Evolutionary conservation across 1,140 invertebrate species (phyloP).

Genomic region (Dendroctonus valens): DNA sequence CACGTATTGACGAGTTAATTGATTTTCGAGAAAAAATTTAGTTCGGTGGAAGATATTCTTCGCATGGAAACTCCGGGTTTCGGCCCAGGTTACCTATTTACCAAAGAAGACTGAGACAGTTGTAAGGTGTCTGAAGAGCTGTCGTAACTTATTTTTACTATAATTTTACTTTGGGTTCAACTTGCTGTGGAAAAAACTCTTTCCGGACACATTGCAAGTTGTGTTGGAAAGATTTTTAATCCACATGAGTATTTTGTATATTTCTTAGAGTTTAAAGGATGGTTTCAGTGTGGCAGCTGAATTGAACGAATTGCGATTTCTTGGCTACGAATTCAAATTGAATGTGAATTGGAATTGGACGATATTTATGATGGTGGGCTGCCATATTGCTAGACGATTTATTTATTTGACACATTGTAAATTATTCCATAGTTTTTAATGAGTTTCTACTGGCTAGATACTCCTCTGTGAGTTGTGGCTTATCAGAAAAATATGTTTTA

Average conservation of each 20-base stretch:
- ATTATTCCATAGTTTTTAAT: slow-evolving; percentile 44
- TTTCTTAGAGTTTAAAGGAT: too few relatives aligned
- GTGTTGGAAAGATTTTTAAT: too few relatives aligned
- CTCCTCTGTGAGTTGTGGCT: slow-evolving; percentile 21
- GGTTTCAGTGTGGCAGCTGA: too few relatives aligned
- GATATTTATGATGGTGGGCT: slow-evolving; percentile 4
- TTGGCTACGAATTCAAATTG: too few relatives aligned
- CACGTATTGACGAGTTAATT: slow-evolving; percentile 32
- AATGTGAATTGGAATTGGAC: too few relatives aligned
- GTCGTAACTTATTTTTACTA: slow-evolving; percentile 45
- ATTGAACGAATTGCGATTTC: too few relatives aligned
- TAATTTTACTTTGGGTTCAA: slow-evolving; percentile 13
- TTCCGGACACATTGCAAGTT: too few relatives aligned
- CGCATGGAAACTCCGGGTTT: slow-evolving; percentile 34
- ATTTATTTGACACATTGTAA: slow-evolving; percentile 39
- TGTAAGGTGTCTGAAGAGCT: slow-evolving; percentile 39
- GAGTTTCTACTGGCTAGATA: slow-evolving; percentile 40
- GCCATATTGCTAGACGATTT: slow-evolving; percentile 34
- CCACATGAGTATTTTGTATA: too few relatives aligned
- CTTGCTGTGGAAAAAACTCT: too few relatives aligned
- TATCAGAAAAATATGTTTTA: slow-evolving; percentile 1
- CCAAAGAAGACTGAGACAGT: slow-evolving; percentile 50
- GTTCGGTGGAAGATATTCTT: slow-evolving; percentile 13
- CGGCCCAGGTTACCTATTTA: slow-evolving; percentile 46
- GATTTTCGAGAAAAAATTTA: slow-evolving; percentile 20